phyloP scores from a whole-genome alignment of 2,113 vertebrate genomes.

The Leptodactylus fuscus region DNA sequence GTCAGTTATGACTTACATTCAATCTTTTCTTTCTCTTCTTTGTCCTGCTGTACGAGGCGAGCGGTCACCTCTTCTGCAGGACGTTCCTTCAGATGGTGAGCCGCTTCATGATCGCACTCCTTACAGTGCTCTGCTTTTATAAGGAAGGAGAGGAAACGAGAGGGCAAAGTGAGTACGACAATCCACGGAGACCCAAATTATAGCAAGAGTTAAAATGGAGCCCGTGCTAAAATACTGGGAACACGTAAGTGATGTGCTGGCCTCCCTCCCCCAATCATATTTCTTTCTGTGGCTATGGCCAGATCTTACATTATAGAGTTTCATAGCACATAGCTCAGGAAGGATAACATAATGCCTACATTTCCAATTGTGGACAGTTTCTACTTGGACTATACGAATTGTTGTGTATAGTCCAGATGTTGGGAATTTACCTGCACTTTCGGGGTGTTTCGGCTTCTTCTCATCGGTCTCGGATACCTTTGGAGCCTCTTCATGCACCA shows the following conservation, averaged over 20 bases:
- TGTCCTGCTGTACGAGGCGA: conserved; percentile 86
- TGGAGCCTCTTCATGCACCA: conserved; percentile 74
- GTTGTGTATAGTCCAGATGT: not conserved
- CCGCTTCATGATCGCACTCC: conserved; percentile 65
- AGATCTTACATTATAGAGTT: no score
- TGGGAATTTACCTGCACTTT: conserved; percentile 50
- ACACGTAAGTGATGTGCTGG: no score
- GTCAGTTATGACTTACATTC: conserved; percentile 77
- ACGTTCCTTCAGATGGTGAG: conserved; percentile 72
- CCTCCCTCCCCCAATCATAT: no score
- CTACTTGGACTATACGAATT: no score
- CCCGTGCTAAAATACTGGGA: no score
- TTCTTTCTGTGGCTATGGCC: no score
- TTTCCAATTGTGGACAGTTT: no score
- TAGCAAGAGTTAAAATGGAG: no score
- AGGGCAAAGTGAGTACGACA: not conserved
- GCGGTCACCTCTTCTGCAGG: conserved; percentile 88
- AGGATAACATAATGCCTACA: no score
- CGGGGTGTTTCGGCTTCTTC: conserved; percentile 53
- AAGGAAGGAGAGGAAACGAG: not conserved
- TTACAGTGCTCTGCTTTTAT: conserved; percentile 70
- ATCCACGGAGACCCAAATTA: no score
- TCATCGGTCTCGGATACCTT: conserved; percentile 54
- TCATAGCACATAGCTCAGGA: not conserved
- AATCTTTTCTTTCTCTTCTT: conserved; percentile 79